Base-by-base conservation (phyloP, 2,888 invertebrate genomes). In the Apodemia duryi region DNA sequence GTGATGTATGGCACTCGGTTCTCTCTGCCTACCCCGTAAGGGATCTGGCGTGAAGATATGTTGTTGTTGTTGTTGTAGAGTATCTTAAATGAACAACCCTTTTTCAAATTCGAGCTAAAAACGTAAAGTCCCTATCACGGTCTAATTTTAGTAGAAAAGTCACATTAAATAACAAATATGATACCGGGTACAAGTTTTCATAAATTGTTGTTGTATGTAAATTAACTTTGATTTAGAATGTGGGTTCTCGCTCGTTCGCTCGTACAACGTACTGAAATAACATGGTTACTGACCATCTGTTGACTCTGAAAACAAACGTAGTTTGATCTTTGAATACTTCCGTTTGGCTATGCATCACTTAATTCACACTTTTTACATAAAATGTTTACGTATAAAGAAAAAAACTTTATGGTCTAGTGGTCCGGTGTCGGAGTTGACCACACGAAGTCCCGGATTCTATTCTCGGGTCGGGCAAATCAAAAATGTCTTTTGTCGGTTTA, bases 171-270 rank as follows among this genome's bases (percentile, higher is more conserved):
- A 32, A 29, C 57, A 57, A 57, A 57, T 32, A 13, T 57, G 5
- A 57, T 57, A 32, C 29, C 13, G 32, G 6, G 6, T 57, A 28
- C 29, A 57, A 32, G 57, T 57, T 57, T 57, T 32, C 57, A 2
- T 29, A 61, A 65, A 61, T 51, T 65, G 64, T 51, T 65, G 64
- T 41, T 51, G 61, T 65, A 65, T 65, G 64, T 13, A 65, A 61
- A 65, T 65, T 65, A 51, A 61, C 61, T 65, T 65, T 65, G 64
- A 51, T 65, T 65, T 65, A 61, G 49, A 29, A 65, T 51, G 21
- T 52, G 35, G 61, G 51, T 49, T 65, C 51, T 46, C 54, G 64
- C 49, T 51, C 6, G 61, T 13, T 46, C 54, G 64, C 49, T 51
- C 6, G 61, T 13, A 21, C 38, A 38, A 38, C 61, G 64, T 29